These are phyloP conservation scores for Glaucomys volans DNA, from an alignment of 2,113 vertebrate species.

Conservation along the genomic window DNA sequence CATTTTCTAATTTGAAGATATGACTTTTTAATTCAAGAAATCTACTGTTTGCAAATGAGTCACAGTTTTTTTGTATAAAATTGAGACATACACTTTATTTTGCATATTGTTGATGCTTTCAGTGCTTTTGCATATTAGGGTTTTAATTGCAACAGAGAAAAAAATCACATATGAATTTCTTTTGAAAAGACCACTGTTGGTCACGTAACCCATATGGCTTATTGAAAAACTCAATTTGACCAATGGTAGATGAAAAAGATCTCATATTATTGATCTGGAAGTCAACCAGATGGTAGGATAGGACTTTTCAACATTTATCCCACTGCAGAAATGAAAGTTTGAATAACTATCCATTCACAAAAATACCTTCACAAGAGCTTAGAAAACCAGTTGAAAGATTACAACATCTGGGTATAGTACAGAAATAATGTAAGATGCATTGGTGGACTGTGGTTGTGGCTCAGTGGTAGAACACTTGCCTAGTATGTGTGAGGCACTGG, in stretches of 20 bases:
- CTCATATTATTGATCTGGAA: neutral
- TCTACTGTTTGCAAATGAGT: neutral
- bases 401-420: neutral
- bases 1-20: neutral
- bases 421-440: neutral
- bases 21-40: conserved; percentile 14
- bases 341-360: neutral
- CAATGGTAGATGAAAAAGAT: neutral
- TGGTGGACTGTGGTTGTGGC: neutral
- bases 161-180: neutral
- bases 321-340: neutral
- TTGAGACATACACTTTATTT: neutral
- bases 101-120: neutral
- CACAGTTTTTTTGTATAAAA: conserved; percentile 5
- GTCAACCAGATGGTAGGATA: neutral
- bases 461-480: no score
- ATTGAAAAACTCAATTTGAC: neutral
- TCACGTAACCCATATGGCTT: neutral
- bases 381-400: neutral
- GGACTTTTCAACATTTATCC: neutral
- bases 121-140: neutral
- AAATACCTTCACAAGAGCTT: neutral
- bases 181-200: neutral
- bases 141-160: neutral
- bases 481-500: no score